Conservation (phyloP, 1,140 invertebrate species). For the Eumaeus atala region DNA sequence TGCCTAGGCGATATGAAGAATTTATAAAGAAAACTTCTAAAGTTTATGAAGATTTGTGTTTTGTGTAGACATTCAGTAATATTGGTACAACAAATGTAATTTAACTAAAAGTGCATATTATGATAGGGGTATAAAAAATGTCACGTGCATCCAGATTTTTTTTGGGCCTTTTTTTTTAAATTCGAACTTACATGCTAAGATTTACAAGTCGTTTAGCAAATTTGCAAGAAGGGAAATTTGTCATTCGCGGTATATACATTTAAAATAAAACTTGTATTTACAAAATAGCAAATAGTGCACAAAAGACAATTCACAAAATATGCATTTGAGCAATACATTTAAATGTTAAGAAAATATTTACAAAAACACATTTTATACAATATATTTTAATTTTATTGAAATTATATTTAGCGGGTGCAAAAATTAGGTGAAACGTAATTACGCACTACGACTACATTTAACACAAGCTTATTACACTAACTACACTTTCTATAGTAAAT, state of each 20-base stretch:
- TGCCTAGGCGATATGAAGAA: no score
- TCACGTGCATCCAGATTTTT: slow-evolving; percentile 46
- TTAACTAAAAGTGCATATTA: slow-evolving; percentile 17
- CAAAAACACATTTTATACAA: slow-evolving; percentile 57
- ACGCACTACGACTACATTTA: slow-evolving; percentile 2
- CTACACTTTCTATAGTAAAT: slow-evolving; percentile 23
- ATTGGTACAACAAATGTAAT: slow-evolving; percentile 33
- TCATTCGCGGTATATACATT: slow-evolving; percentile 48
- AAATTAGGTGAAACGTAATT: slow-evolving; percentile 12
- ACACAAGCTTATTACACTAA: slow-evolving; percentile 15
- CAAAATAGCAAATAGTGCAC: slow-evolving; percentile 69
- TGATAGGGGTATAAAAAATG: slow-evolving; percentile 11
- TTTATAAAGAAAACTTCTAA: slow-evolving; percentile 6
- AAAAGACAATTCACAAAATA: slow-evolving; percentile 73
- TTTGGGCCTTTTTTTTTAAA: slow-evolving; percentile 60
- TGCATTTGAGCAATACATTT: slow-evolving; percentile 72
- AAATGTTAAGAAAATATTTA: slow-evolving; percentile 71
- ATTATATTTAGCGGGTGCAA: slow-evolving; percentile 33
- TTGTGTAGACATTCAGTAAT: slow-evolving; percentile 36
- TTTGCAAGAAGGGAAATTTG: slow-evolving; percentile 16
- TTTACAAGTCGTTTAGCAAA: slow-evolving; percentile 31
- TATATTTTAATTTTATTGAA: slow-evolving; percentile 35
- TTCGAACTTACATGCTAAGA: slow-evolving; percentile 47
- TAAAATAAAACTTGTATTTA: slow-evolving; percentile 51
- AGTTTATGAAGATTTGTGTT: slow-evolving; percentile 15